Evolutionary conservation across 2,888 invertebrate genomes (phyloP).

Genomic region (Microctonus aethiopoides): DNA sequence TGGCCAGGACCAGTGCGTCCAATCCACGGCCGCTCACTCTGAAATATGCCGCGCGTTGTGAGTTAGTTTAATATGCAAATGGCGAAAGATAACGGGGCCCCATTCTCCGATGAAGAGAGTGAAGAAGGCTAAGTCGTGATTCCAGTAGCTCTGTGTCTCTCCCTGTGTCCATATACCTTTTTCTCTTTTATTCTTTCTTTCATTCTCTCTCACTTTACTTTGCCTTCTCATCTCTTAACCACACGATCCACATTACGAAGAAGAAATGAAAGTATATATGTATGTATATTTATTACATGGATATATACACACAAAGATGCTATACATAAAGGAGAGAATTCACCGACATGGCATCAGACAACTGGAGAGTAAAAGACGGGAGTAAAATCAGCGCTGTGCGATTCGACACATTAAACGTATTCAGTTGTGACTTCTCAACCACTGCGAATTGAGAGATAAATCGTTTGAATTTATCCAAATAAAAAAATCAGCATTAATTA

Average conservation of each 20-base stretch:
- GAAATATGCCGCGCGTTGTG: slow-evolving; percentile 64
- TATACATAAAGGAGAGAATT: background rate
- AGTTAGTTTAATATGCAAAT: slow-evolving; percentile 68
- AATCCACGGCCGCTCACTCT: slow-evolving; percentile 38
- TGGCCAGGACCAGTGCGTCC: background rate
- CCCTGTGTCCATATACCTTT: slow-evolving; percentile 44
- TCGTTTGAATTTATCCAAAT: background rate
- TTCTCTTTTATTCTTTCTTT: slow-evolving; percentile 37
- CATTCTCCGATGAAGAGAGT: slow-evolving; percentile 60
- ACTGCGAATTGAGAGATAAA: slow-evolving; percentile 64
- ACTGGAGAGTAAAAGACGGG: background rate
- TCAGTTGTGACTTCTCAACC: slow-evolving; percentile 23
- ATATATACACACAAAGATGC: no score
- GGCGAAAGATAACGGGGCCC: slow-evolving; percentile 60
- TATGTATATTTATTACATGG: no score
- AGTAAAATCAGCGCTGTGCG: slow-evolving; percentile 20
- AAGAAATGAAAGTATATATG: slow-evolving; percentile 29
- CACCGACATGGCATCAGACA: slow-evolving; percentile 12
- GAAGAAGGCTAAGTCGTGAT: slow-evolving; percentile 64
- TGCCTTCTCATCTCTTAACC: slow-evolving; percentile 7
- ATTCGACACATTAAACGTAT: slow-evolving; percentile 20
- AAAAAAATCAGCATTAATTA: no score
- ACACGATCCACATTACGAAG: background rate
- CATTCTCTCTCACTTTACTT: background rate
- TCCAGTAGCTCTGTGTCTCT: slow-evolving; percentile 65